A percentile compares a stretch with the other conserved stretches of the same genome.
phyloP scores from a whole-genome alignment of 1,140 invertebrate species.

The Meloidogyne floridensis region DNA sequence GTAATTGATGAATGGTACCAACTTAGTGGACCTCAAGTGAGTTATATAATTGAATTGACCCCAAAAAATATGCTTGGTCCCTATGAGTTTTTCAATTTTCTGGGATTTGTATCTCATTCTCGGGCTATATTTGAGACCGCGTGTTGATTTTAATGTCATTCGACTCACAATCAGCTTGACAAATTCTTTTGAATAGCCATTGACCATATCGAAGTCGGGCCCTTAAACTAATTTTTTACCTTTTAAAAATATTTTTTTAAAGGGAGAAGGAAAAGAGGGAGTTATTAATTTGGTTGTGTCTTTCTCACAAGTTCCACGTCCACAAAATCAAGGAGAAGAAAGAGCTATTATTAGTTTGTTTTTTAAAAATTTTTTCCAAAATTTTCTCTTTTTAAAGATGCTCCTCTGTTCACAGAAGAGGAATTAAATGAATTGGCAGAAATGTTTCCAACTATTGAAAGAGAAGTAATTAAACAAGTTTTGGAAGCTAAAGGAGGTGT shows the following conservation, averaged over 20 bases:
- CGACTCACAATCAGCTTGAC: too few species aligned
- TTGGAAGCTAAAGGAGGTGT: conserved; percentile 84
- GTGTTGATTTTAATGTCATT: too few species aligned
- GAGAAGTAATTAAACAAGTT: conserved; percentile 85
- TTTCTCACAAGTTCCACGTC: conserved; percentile 71
- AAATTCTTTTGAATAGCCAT: too few species aligned
- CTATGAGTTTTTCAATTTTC: conserved; percentile 76
- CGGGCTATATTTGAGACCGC: too few species aligned
- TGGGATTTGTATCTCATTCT: too few species aligned
- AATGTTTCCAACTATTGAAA: conserved; percentile 93
- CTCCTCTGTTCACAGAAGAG: conserved; percentile 49
- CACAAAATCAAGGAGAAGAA: conserved; percentile 24
- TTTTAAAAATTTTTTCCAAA: neutral
- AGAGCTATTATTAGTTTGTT: neutral
- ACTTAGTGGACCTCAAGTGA: conserved; percentile 67
- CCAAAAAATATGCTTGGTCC: neutral
- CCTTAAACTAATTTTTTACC: too few species aligned
- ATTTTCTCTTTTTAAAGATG: conserved; percentile 20
- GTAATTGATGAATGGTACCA: conserved; percentile 91
- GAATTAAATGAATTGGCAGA: conserved; percentile 76
- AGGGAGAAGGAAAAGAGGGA: conserved; percentile 86
- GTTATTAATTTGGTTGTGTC: conserved; percentile 73
- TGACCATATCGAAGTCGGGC: too few species aligned
- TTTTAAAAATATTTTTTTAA: too few species aligned
- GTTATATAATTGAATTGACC: too few species aligned